Percentiles rank a stretch among this genome's conserved stretches.
Conservation (phyloP, 2,797 vertebrate genomes). For the Eremophila alpestris region DNA sequence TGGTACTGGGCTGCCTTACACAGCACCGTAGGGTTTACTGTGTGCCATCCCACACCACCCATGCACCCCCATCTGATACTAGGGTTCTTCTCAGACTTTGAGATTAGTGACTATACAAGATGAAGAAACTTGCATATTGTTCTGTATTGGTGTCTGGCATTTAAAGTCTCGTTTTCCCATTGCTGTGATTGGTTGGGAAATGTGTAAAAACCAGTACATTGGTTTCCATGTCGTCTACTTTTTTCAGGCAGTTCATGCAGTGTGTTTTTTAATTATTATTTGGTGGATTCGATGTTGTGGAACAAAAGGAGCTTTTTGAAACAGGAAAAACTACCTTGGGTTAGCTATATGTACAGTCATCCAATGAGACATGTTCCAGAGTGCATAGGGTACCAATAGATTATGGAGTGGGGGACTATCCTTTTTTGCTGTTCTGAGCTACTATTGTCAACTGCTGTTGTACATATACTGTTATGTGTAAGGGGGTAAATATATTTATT, state of each 20-base stretch:
- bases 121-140: constrained; percentile 18
- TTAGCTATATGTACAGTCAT: constrained; percentile 64
- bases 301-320: constrained; percentile 62
- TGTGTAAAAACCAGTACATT: constrained; percentile 11
- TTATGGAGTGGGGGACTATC: constrained; percentile 70
- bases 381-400: constrained; percentile 70
- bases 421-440: constrained; percentile 81
- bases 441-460: constrained; percentile 87
- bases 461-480: constrained; percentile 84
- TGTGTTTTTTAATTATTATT: constrained; percentile 39
- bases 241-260: constrained; percentile 53
- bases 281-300: constrained; percentile 53
- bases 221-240: constrained; percentile 54
- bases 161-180: constrained; percentile 48
- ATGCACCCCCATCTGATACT: background rate
- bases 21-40: background rate
- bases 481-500: constrained; percentile 87
- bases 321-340: constrained; percentile 61
- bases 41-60: background rate
- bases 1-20: constrained; percentile 40
- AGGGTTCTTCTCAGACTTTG: background rate
- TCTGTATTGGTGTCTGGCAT: constrained; percentile 35
- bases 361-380: constrained; percentile 65
- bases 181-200: constrained; percentile 32
- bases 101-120: constrained; percentile 31